phyloP scores from a whole-genome alignment of 2,888 invertebrate species.

The Gisinianus flammeolus region DNA sequence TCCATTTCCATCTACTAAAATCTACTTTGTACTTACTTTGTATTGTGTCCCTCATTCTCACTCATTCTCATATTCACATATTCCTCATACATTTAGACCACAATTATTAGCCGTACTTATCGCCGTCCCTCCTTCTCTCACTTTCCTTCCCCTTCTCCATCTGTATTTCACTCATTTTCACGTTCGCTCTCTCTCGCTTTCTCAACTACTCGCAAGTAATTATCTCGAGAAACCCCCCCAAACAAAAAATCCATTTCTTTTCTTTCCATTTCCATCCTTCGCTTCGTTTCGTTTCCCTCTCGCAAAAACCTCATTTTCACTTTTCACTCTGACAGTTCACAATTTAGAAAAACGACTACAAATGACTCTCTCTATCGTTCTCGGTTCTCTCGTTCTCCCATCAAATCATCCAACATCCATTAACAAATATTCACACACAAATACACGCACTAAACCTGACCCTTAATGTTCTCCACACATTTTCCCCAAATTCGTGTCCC shows the following conservation, averaged over 20 bases:
- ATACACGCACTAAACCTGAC: not conserved
- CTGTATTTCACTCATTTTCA: not conserved
- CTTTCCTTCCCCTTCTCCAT: not conserved
- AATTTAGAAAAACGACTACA: conserved; percentile 21
- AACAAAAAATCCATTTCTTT: too few species aligned
- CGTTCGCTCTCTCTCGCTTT: too few species aligned
- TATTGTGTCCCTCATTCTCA: too few species aligned
- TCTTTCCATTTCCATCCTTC: conserved; percentile 9
- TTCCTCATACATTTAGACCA: conserved; percentile 28
- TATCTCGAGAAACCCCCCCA: too few species aligned
- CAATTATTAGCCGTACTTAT: conserved; percentile 35
- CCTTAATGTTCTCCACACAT: too few species aligned
- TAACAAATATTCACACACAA: not conserved
- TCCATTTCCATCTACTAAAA: too few species aligned
- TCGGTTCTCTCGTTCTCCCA: not conserved
- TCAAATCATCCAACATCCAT: conserved; percentile 13
- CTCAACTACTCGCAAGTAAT: too few species aligned
- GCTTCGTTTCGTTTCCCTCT: conserved; percentile 19
- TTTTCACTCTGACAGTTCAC: conserved; percentile 36
- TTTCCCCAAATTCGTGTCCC: too few species aligned
- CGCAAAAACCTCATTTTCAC: conserved; percentile 38
- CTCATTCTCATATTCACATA: too few species aligned
- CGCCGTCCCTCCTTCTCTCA: not conserved
- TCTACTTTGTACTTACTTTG: not conserved
- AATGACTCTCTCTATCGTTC: conserved; percentile 4